Conservation (phyloP, 1,140 invertebrate genomes). For the Potamilus streckersoni region DNA sequence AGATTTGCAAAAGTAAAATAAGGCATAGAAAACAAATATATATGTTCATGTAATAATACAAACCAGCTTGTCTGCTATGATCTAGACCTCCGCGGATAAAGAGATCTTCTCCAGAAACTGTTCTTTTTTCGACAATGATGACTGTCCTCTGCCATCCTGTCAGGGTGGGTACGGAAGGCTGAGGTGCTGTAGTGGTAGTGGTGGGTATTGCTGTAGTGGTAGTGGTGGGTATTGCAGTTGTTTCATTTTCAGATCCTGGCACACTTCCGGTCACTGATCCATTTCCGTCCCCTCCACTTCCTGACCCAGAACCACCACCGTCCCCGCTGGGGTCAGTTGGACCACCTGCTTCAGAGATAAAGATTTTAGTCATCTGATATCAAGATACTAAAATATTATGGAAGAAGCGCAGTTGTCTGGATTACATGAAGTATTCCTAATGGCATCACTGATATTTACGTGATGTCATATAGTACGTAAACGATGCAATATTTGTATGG, state of each 20-base stretch:
- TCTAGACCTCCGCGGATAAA: slow-evolving; percentile 51
- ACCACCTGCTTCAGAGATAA: slow-evolving; percentile 8
- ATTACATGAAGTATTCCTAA: no score
- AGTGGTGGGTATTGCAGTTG: not conserved
- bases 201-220: not conserved
- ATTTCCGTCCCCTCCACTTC: not conserved
- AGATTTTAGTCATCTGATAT: no score
- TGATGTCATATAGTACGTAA: no score
- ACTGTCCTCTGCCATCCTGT: slow-evolving; percentile 8
- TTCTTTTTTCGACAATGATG: slow-evolving; percentile 2
- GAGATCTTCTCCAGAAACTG: slow-evolving; percentile 21
- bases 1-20: no score
- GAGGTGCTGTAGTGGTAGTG: not conserved
- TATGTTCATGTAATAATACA: not conserved
- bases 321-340: slow-evolving; percentile 4
- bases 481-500: no score
- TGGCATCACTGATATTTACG: no score
- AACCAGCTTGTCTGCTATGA: slow-evolving; percentile 31
- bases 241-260: not conserved
- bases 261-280: not conserved
- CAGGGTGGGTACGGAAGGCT: slow-evolving; percentile 10
- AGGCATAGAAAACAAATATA: no score
- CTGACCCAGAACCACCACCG: not conserved
- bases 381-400: no score
- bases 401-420: no score